Evolutionary conservation across 2,113 vertebrate genomes (phyloP).

Genomic region (Melanotaenia duboulayi): DNA sequence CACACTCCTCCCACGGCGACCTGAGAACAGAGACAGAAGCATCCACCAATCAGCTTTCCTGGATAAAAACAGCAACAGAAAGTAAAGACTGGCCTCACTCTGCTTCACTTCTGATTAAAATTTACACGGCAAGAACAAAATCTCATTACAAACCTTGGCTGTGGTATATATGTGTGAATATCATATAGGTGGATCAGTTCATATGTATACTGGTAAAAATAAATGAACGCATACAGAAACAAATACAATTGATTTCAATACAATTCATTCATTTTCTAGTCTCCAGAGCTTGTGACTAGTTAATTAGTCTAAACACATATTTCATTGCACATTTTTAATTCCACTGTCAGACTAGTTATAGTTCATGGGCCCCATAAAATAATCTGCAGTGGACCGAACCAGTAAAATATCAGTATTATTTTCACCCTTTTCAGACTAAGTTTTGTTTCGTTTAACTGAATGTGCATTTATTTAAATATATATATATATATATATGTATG

Average conservation of each 20-base stretch:
- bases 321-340: no score
- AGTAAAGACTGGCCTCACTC: conserved; percentile 38
- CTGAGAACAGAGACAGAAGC: conserved; percentile 20
- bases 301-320: no score
- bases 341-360: no score
- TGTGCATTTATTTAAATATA: no score
- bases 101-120: conserved; percentile 37
- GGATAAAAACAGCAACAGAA: conserved; percentile 39
- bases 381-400: no score
- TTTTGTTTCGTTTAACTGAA: no score
- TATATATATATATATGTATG: no score
- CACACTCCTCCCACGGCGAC: conserved; percentile 38
- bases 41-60: conserved; percentile 48
- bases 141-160: conserved; percentile 11
- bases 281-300: no score
- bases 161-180: conserved; percentile 1
- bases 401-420: neutral
- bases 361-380: no score
- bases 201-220: neutral
- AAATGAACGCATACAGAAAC: neutral
- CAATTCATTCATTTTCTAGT: no score
- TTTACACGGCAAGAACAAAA: conserved; percentile 33
- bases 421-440: no score
- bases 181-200: conserved; percentile 15
- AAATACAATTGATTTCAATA: no score